Conservation (phyloP, 2,797 vertebrate genomes). For the Siniperca scherzeri region DNA sequence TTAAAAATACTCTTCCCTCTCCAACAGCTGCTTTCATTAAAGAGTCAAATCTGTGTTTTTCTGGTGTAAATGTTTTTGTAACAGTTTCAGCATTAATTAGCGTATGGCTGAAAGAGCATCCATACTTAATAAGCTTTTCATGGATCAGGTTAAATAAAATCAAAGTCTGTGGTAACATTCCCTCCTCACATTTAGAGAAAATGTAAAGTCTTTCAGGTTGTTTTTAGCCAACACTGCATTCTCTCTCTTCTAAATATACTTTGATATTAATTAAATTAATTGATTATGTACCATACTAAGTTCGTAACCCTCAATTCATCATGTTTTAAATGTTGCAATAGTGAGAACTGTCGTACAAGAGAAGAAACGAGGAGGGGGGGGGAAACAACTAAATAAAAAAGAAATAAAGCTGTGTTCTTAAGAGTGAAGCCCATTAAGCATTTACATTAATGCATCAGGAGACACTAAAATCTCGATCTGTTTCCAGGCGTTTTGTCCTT, state of each 20-base stretch:
- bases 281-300: no score
- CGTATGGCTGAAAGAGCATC: no score
- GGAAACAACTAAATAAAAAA: not conserved
- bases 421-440: not conserved
- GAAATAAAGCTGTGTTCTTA: conserved; percentile 1
- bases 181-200: not conserved
- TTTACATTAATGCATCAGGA: not conserved
- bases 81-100: no score
- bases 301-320: not conserved
- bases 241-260: not conserved
- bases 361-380: not conserved
- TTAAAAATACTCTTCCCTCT: no score
- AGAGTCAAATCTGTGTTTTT: no score
- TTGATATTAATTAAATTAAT: no score
- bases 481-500: conserved; percentile 89
- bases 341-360: not conserved
- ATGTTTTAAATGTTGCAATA: not conserved
- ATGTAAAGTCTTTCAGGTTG: not conserved
- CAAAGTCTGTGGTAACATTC: no score
- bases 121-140: no score
- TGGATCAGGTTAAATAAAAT: no score
- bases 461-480: not conserved
- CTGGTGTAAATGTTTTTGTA: no score
- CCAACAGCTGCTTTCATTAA: no score
- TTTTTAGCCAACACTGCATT: not conserved